Evolutionary conservation across 2,888 invertebrate species (phyloP).

Genomic region (Cryptosula pallasiana): DNA sequence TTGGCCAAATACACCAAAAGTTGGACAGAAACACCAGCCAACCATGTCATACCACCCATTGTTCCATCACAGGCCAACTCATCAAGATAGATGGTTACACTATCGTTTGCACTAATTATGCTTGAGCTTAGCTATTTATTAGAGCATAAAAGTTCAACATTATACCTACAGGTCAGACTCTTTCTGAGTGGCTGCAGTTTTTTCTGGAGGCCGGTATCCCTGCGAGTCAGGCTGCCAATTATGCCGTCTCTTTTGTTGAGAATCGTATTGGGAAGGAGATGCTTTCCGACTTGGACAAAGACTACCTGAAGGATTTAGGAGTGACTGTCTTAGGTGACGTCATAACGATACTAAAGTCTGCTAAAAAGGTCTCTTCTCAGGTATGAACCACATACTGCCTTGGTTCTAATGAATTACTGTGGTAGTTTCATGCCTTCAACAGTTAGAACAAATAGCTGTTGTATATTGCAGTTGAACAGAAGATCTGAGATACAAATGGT

Average conservation of each 20-base stretch:
- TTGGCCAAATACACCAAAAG: too few relatives aligned
- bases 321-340: constrained; percentile 66
- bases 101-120: neutral
- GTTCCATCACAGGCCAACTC: constrained; percentile 38
- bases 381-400: too few relatives aligned
- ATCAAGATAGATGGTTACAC: constrained; percentile 29
- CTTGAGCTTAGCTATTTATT: neutral
- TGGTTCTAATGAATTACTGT: too few relatives aligned
- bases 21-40: too few relatives aligned
- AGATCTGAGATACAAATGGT: neutral
- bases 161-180: constrained; percentile 2
- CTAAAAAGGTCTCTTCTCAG: constrained; percentile 59
- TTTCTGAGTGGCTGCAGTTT: constrained; percentile 69
- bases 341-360: constrained; percentile 64
- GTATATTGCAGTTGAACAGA: neutral
- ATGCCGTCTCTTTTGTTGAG: constrained; percentile 78
- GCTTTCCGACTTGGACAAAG: constrained; percentile 78
- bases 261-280: constrained; percentile 80
- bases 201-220: constrained; percentile 81
- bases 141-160: neutral
- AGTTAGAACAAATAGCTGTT: too few relatives aligned
- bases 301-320: constrained; percentile 82
- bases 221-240: constrained; percentile 70
- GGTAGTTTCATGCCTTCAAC: too few relatives aligned
- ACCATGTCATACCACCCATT: neutral